Percentiles rank a stretch among this genome's conserved stretches.
phyloP scores from a whole-genome alignment of 2,888 invertebrate genomes.

The Agrotis puta region DNA sequence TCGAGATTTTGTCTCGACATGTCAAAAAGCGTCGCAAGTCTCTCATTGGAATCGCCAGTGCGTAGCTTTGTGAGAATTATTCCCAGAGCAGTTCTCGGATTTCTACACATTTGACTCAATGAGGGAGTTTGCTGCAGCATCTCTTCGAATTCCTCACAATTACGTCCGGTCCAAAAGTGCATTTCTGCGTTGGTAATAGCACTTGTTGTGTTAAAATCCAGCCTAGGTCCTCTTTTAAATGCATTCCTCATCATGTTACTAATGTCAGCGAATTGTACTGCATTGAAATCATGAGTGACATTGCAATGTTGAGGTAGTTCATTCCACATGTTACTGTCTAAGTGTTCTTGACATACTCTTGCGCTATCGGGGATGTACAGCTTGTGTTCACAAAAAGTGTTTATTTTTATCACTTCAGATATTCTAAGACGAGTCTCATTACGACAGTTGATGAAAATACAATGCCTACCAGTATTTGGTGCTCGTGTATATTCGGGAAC shows the following conservation, averaged over 20 bases:
- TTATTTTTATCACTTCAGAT: too few relatives aligned
- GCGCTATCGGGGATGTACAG: conserved; percentile 22
- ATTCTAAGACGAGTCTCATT: too few relatives aligned
- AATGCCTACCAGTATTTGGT: conserved; percentile 16
- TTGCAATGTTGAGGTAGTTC: conserved; percentile 12
- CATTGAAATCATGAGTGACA: conserved; percentile 16
- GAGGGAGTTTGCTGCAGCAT: conserved; percentile 20
- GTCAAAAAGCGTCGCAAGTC: conserved; percentile 15
- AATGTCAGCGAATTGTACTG: conserved; percentile 10
- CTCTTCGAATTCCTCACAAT: conserved; percentile 3
- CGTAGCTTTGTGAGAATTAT: conserved; percentile 19
- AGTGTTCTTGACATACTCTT: conserved; percentile 27
- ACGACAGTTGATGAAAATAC: too few relatives aligned
- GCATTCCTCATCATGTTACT: conserved; percentile 23
- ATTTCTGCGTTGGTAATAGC: conserved; percentile 10
- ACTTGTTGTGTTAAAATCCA: conserved; percentile 7
- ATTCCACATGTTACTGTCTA: conserved; percentile 20
- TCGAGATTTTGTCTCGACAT: too few relatives aligned
- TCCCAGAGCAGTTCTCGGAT: conserved; percentile 12
- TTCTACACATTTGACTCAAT: conserved; percentile 2
- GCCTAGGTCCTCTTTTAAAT: conserved; percentile 12
- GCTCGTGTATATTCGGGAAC: conserved; percentile 29
- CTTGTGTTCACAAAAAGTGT: too few relatives aligned
- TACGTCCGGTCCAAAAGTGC: conserved; percentile 19
- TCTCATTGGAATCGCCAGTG: conserved; percentile 7